Base-by-base conservation (phyloP, 1,140 invertebrate genomes). In the Drosophila mauritiana region DNA sequence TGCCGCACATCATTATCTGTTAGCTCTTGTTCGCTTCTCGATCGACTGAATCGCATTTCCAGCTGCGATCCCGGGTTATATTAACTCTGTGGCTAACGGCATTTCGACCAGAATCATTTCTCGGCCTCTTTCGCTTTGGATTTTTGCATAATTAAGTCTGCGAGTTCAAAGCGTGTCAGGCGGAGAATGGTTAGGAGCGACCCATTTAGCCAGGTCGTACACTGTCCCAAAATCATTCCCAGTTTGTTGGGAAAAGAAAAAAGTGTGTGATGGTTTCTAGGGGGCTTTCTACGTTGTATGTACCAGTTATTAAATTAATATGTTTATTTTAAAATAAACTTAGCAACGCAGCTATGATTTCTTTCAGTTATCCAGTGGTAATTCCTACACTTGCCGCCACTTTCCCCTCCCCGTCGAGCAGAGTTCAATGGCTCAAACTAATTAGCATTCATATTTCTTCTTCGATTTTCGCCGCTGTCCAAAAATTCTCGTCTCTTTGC, bases 131-230 rank as follows among this genome's bases (percentile, higher is more conserved):
- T 51, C 55, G 27, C 42, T n/a, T 54, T 58, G 43, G 34, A 54
- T 57, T 67, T 80, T 59, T 64, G 80, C 70, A 76, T 84, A 84
- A 76, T 76, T 76, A 76, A 76, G 53, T 51, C 15, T 15, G 46
- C 72, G 61, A 53, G 73, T 75, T 76, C 48, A 76, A 75, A 67
- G 73, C 72, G 69, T 73, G 69, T 73, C 67, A 69, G 61, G 22
- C n/a, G 31, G 27, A 31, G 48, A 69, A 40, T 56, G 67, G 31
- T 27, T 34, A 17, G 46, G 27, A 46, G 68, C 69, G 61, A 76
- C 72, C 73, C 55, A 77, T 61, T 77, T 77, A 27, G 31, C 31
- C 40, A 51, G 15, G 17, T 27, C 25, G 17, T 20, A n/a, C 61
- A 52, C 61, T 4, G 37, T 0, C 10, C 5, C 3, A 11, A 15